Base-by-base conservation (phyloP, 2,113 vertebrate genomes). In the Diphyllodes magnificus region DNA sequence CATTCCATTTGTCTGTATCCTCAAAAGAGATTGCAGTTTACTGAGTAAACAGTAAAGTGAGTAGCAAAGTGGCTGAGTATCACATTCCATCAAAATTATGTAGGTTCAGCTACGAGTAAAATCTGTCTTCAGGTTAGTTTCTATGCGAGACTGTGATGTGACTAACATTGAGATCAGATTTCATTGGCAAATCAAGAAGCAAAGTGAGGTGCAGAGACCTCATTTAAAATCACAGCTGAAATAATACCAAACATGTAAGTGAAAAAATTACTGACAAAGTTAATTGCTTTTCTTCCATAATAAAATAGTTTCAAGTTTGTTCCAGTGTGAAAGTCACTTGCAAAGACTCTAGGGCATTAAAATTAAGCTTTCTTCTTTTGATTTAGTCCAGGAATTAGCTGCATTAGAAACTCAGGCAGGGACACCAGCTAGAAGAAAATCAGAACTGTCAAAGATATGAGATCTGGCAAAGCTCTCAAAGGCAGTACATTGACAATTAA, bases 331-430 rank as follows among this genome's bases (percentile, higher is more conserved):
- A 96, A 94, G 76, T 83, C 85, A 70, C 64, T 95, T 79, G 42
- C 50, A 61, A 80, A 91, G 59, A 40, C 75, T 93, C 50, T 63
- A 75, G 59, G 54, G 42, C 63, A 77, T 90, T 93, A 88, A 86
- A 90, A 92, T 94, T 83, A 93, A 60, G 68, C 87, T 93, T 95
- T 88, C 81, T 96, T 86, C 75, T 94, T 94, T 95, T 93, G 82
- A 91, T 94, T 91, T 87, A 88, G 49, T 69, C 42, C 25, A 91
- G n/a, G 82, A 96, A 95, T 95, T 90, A 95, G 44, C 40, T 91
- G 53, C 51, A 54, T 81, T 65, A 95, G 63, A 93, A 94, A 92
- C 61, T 66, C 78, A 56, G 54, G 50, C 27, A 3, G 66, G 37
- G 54, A 80, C 42, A 75, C 15, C 27, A 81, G 19, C 66, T 82